A percentile compares a stretch with the other conserved stretches of the same genome.
phyloP scores from a whole-genome alignment of 2,888 invertebrate species.

The Drosophila siamana region DNA sequence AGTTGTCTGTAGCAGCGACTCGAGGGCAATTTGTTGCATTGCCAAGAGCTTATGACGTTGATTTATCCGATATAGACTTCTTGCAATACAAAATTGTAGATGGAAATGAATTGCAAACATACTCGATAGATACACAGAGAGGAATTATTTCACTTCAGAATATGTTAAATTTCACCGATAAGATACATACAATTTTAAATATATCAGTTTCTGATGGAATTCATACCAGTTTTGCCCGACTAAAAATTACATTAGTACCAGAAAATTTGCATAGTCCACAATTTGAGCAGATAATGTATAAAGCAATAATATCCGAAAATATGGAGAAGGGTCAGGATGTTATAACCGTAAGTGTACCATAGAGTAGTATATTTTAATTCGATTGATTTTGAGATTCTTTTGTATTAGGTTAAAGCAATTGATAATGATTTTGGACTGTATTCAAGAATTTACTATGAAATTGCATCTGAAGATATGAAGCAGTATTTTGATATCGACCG shows the following conservation, averaged over 20 bases:
- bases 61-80: constrained; percentile 90
- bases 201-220: constrained; percentile 98
- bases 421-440: constrained; percentile 94
- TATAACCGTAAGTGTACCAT: constrained; percentile 86
- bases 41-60: constrained; percentile 95
- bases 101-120: constrained; percentile 92
- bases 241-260: constrained; percentile 91
- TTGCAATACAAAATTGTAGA: constrained; percentile 93
- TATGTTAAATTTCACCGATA: constrained; percentile 90
- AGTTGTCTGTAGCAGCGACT: constrained; percentile 92
- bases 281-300: constrained; percentile 91
- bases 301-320: constrained; percentile 93
- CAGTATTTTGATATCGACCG: constrained; percentile 91
- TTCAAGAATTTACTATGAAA: constrained; percentile 91
- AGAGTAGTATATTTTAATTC: neutral
- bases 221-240: constrained; percentile 94
- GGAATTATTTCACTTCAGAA: constrained; percentile 90
- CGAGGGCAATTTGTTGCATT: constrained; percentile 95
- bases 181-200: constrained; percentile 90
- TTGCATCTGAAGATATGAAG: constrained; percentile 90
- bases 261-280: constrained; percentile 92
- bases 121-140: constrained; percentile 88
- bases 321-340: constrained; percentile 91
- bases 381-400: neutral
- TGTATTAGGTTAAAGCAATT: constrained; percentile 89